Evolutionary conservation across 2,888 invertebrate species (phyloP).

Genomic region (Pocota personata): DNA sequence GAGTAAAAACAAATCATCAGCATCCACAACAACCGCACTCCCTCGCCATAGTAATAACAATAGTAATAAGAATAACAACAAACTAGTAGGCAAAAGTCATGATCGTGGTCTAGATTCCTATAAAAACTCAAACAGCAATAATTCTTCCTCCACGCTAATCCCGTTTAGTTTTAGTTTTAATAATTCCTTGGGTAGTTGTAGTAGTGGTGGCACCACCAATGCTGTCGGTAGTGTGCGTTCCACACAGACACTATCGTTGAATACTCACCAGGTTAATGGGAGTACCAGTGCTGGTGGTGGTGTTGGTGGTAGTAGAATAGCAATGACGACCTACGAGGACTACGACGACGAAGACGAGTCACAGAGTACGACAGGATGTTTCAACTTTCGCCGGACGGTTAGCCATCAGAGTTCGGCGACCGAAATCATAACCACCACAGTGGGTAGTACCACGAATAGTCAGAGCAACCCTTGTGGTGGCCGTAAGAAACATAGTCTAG

Average conservation of each 20-base stretch:
- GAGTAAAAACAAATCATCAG: constrained; percentile 70
- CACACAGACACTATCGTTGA: constrained; percentile 29
- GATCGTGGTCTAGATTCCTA: constrained; percentile 80
- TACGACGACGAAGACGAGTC: constrained; percentile 78
- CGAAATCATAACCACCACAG: constrained; percentile 61
- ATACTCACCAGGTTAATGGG: constrained; percentile 27
- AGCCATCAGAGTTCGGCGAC: constrained; percentile 58
- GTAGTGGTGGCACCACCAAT: constrained; percentile 38
- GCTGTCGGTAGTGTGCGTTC: constrained; percentile 33
- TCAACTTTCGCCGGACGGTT: constrained; percentile 77
- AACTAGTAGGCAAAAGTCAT: constrained; percentile 78
- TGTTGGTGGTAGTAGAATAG: constrained; percentile 32
- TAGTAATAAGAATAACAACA: constrained; percentile 66
- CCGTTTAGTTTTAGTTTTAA: constrained; percentile 67
- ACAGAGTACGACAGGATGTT: constrained; percentile 78
- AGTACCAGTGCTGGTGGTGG: constrained; percentile 11
- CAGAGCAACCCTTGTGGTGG: constrained; percentile 74
- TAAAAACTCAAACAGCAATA: constrained; percentile 62
- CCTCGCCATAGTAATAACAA: constrained; percentile 65
- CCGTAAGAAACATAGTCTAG: constrained; percentile 81
- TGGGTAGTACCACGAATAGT: constrained; percentile 35
- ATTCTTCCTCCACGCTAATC: constrained; percentile 46
- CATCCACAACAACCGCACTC: constrained; percentile 63
- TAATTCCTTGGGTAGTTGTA: constrained; percentile 67
- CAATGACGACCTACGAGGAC: constrained; percentile 44